Conservation (phyloP, 2,113 vertebrate genomes). For the Cygnus buccinator region DNA sequence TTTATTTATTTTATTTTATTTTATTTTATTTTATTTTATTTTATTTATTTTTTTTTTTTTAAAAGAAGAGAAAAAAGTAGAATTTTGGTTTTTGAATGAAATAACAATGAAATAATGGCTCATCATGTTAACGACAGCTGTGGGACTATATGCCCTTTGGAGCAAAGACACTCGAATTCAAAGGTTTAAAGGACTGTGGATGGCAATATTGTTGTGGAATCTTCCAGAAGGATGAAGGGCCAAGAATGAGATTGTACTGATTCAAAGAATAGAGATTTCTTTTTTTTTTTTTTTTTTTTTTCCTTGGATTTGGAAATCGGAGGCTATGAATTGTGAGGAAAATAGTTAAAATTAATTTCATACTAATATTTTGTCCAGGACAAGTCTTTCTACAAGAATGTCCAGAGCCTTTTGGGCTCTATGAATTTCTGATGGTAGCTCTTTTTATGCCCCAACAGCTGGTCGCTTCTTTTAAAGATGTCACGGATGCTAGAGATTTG, state of each 20-base stretch:
- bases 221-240: not conserved
- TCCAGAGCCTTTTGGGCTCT: not conserved
- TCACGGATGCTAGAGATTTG: constrained; percentile 6
- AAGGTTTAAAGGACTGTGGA: not conserved
- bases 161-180: not conserved
- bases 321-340: not conserved
- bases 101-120: not conserved
- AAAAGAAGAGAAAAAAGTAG: not conserved
- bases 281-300: not conserved
- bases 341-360: not conserved
- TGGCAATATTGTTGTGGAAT: rapidly evolving
- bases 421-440: not conserved
- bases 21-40: too few relatives aligned
- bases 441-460: not conserved
- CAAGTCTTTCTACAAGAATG: not conserved
- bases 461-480: not conserved
- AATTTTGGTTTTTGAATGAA: not conserved
- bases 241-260: not conserved
- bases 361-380: not conserved
- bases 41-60: not conserved
- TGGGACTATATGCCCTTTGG: not conserved
- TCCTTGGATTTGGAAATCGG: not conserved
- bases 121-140: not conserved
- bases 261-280: not conserved
- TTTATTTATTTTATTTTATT: too few relatives aligned